Conservation (phyloP, 2,888 invertebrate species). For the Drosophila kambysellisi region DNA sequence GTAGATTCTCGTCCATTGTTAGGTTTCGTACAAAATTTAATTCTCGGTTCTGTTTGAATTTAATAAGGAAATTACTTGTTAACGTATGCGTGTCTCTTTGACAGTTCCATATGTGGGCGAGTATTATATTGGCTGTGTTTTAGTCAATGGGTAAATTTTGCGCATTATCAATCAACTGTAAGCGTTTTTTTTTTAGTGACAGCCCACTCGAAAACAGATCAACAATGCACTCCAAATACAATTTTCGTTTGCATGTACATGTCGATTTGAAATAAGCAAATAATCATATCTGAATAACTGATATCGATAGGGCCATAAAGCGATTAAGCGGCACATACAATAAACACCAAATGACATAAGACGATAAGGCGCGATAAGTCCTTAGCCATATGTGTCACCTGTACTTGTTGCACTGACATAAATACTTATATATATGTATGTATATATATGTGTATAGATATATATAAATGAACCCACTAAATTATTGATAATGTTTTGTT, state of each 20-base stretch:
- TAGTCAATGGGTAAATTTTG: slow-evolving; percentile 18
- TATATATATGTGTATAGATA: neutral
- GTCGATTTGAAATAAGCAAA: slow-evolving; percentile 44
- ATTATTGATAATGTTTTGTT: slow-evolving; percentile 21
- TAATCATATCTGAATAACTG: slow-evolving; percentile 47
- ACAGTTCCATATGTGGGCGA: slow-evolving; percentile 20
- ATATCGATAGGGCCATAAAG: slow-evolving; percentile 59
- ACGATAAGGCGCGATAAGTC: slow-evolving; percentile 42
- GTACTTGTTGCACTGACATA: slow-evolving; percentile 4
- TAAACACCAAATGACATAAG: slow-evolving; percentile 29
- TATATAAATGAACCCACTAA: slow-evolving; percentile 6
- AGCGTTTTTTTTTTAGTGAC: slow-evolving; percentile 15
- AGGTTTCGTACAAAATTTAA: slow-evolving; percentile 22
- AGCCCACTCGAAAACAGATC: slow-evolving; percentile 12
- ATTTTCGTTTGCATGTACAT: slow-evolving; percentile 30
- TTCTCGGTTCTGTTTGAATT: slow-evolving; percentile 45
- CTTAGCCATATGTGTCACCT: slow-evolving; percentile 11
- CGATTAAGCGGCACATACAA: slow-evolving; percentile 46
- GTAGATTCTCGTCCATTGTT: slow-evolving; percentile 24
- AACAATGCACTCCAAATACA: slow-evolving; percentile 47
- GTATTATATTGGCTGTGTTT: slow-evolving; percentile 13
- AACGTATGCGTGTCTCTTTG: slow-evolving; percentile 41
- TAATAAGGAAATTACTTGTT: slow-evolving; percentile 76
- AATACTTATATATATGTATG: neutral
- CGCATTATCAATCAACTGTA: slow-evolving; percentile 30